Conservation (phyloP, 1,140 invertebrate species). For the Heliconius melpomene region DNA sequence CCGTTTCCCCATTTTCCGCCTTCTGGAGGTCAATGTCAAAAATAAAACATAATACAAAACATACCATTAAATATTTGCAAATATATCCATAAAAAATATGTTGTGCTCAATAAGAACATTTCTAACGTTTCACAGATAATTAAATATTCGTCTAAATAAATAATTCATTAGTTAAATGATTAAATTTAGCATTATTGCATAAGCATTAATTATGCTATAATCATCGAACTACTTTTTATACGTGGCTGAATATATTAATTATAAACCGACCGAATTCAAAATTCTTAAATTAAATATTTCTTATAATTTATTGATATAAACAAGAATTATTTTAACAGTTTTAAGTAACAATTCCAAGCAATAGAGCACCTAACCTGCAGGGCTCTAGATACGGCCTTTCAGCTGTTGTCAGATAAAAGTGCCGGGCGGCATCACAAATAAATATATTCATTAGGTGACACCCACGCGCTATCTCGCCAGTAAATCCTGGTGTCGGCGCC, state of each 20-base stretch:
- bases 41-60: not conserved
- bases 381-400: constrained; percentile 55
- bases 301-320: constrained; percentile 12
- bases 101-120: too few species aligned
- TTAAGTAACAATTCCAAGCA: constrained; percentile 42
- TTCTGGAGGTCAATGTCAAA: too few species aligned
- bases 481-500: constrained; percentile 75
- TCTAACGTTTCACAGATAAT: too few species aligned
- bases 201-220: not conserved
- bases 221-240: not conserved
- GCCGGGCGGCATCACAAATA: constrained; percentile 68
- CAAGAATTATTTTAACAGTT: constrained; percentile 10
- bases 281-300: too few species aligned
- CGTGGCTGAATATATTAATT: not conserved
- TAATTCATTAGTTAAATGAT: not conserved
- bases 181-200: not conserved
- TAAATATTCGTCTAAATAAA: not conserved
- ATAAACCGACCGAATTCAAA: too few species aligned
- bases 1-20: too few species aligned
- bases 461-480: constrained; percentile 73
- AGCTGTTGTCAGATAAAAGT: constrained; percentile 72
- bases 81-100: too few species aligned
- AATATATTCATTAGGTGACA: constrained; percentile 80
- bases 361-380: constrained; percentile 56
- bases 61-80: not conserved